A percentile compares a stretch with the other conserved stretches of the same genome.
phyloP scores from a whole-genome alignment of 2,113 vertebrate species.

The Varanus komodoensis region DNA sequence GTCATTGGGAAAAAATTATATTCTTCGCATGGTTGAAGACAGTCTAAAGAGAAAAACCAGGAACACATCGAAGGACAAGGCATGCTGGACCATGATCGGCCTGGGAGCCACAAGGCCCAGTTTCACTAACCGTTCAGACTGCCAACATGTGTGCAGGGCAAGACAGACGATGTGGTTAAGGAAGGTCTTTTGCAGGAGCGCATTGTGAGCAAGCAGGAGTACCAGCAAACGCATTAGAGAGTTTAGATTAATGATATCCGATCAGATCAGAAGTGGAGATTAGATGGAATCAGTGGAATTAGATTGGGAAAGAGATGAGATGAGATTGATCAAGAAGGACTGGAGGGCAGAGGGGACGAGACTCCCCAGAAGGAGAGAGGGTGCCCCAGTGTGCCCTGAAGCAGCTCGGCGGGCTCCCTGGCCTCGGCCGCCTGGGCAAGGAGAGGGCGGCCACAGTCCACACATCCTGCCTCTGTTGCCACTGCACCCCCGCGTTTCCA shows the following conservation, averaged over 20 bases:
- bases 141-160: too few relatives aligned
- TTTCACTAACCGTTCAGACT: too few relatives aligned
- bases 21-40: too few relatives aligned
- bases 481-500: background rate
- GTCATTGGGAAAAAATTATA: too few relatives aligned
- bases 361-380: background rate
- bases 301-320: constrained; percentile 14
- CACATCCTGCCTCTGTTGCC: background rate
- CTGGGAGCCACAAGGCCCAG: too few relatives aligned
- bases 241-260: constrained; percentile 19
- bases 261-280: constrained; percentile 6
- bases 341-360: background rate
- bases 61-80: too few relatives aligned
- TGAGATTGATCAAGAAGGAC: constrained; percentile 10
- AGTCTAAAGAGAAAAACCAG: too few relatives aligned
- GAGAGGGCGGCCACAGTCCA: background rate
- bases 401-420: too few relatives aligned
- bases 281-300: constrained; percentile 7
- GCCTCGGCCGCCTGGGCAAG: background rate
- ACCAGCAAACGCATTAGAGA: background rate
- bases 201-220: background rate
- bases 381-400: too few relatives aligned
- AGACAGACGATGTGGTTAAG: too few relatives aligned
- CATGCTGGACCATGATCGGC: too few relatives aligned
- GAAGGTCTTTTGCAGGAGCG: background rate